Evolutionary conservation across 2,888 invertebrate species (phyloP), one percentile per base, ranked within the genome.

Genomic region (Eilema griseolum): DNA sequence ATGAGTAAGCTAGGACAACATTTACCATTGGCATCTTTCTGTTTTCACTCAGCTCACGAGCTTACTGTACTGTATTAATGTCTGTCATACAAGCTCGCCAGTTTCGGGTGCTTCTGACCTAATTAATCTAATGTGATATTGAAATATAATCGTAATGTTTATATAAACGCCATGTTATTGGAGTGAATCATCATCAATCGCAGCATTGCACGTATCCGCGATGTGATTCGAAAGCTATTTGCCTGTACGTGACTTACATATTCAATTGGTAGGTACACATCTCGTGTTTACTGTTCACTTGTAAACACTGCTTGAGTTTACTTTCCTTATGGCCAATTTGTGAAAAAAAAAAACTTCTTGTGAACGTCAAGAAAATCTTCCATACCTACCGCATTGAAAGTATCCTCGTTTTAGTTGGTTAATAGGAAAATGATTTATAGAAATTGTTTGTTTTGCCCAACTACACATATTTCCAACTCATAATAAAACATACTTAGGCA

Each of bases 181-280:
- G 12, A 69, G 66, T 75, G 70, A 75, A 28, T 72, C 72, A 74
- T 60, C 65, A 26, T 24, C 24, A 64, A 61, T 71, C 63, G n/a
- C 31, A 28, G 62, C 52, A 24, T 61, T 26, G 61, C 66, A 33
- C 33, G 33, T 61, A 28, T 31, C n/a, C 20, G 28, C 28, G 20
- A 28, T 61, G n/a, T 68, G 24, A 61, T 67, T 73, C 3, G 67
- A 66, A 73, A 59, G 66, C 62, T 70, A 66, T 70, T 67, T 67
- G 61, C 24, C 33, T 61, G 61, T 69, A 70, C 70, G 64, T 73
- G 69, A 67, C 67, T 56, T 65, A 73, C 41, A 67, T 56, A 57
- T 64, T 31, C 31, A 33, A 61, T 61, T 11, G 31, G 11, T 64
- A 20, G 24, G 28, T 24, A 10, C 20, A 52, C 20, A 12, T n/a